These are phyloP conservation scores for Vidua macroura DNA, from an alignment of 2,113 vertebrate genomes.

Conservation along the genomic window DNA sequence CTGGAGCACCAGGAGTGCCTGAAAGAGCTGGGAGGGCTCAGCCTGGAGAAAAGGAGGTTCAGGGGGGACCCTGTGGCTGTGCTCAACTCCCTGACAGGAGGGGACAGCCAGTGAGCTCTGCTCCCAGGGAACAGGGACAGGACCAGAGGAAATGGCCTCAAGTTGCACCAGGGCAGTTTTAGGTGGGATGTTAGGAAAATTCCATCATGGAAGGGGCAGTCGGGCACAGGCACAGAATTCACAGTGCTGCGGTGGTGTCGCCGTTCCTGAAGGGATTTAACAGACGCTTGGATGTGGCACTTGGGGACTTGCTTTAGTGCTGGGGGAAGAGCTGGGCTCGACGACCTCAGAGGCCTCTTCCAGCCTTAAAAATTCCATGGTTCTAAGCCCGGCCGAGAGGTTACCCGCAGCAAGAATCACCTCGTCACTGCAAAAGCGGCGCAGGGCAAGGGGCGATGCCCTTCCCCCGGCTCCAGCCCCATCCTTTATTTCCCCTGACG, in stretches of 20 bases:
- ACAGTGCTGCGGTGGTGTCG: background rate
- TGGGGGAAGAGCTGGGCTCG: background rate
- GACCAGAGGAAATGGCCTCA: background rate
- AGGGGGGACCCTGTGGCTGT: background rate
- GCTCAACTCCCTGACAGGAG: background rate
- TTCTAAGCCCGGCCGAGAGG: background rate
- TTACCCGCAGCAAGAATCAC: background rate
- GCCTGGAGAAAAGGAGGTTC: background rate
- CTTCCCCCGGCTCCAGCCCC: background rate
- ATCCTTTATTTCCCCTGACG: background rate
- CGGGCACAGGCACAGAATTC: background rate
- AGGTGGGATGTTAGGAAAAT: background rate
- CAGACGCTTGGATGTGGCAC: background rate
- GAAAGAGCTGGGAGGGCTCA: background rate
- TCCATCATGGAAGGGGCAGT: background rate
- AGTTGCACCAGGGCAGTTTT: background rate
- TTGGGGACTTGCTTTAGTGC: background rate
- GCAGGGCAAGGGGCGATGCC: background rate
- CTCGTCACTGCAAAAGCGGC: background rate
- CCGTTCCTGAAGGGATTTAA: background rate
- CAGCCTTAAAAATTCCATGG: background rate
- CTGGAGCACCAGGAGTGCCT: background rate
- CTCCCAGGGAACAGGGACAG: background rate
- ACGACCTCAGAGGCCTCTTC: background rate
- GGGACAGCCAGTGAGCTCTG: accelerated